phyloP scores from a whole-genome alignment of 2,797 vertebrate genomes.

The Sarcophilus harrisii region DNA sequence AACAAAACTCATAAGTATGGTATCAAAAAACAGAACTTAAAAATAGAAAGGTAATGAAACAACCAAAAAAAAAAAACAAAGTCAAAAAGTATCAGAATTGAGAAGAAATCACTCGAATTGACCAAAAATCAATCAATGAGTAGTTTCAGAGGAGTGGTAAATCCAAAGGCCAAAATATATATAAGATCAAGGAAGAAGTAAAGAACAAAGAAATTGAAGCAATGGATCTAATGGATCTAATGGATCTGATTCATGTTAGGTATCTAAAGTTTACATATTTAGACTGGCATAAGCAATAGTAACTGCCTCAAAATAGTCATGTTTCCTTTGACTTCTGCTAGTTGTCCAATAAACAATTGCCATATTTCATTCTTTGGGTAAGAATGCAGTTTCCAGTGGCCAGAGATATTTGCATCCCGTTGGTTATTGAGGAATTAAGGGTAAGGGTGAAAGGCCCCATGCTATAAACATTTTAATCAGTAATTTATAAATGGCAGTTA shows the following conservation, averaged over 20 bases:
- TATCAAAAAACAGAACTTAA: not conserved
- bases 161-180: not conserved
- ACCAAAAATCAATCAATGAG: not conserved
- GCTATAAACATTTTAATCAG: not conserved
- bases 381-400: not conserved
- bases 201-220: not conserved
- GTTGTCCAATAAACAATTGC: not conserved
- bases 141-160: not conserved
- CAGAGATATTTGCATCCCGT: not conserved
- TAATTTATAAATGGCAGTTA: not conserved
- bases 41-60: not conserved
- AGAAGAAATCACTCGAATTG: not conserved
- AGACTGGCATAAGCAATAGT: not conserved
- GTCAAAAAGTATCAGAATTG: not conserved
- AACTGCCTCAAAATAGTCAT: not conserved
- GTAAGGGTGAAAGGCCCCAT: not conserved
- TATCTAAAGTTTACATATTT: not conserved
- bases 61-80: not conserved
- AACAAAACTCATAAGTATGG: not conserved
- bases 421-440: not conserved
- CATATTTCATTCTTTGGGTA: not conserved
- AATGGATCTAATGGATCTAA: not conserved
- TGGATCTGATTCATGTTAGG: not conserved
- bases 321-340: not conserved
- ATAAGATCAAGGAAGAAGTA: not conserved